These are phyloP conservation scores for Lipophrys pholis DNA, from an alignment of 2,113 vertebrate genomes.

Conservation along the genomic window DNA sequence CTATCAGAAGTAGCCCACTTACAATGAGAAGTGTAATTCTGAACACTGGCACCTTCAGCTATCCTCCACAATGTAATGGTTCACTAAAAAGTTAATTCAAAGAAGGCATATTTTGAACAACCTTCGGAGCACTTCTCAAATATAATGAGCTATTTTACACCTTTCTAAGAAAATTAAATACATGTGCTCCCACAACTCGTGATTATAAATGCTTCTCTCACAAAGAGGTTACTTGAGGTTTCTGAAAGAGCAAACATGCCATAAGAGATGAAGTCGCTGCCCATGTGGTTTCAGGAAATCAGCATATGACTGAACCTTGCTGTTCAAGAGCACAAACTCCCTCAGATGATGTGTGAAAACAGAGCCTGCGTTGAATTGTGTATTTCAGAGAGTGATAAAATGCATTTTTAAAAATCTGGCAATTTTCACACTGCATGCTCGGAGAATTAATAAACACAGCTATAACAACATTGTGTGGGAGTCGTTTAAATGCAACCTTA, in stretches of 20 bases:
- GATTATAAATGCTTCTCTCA: neutral
- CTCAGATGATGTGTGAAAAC: neutral
- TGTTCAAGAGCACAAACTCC: slow-evolving; percentile 7
- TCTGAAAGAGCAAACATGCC: neutral
- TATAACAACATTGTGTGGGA: slow-evolving; percentile 12
- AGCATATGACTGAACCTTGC: neutral
- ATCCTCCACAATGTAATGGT: too few relatives aligned
- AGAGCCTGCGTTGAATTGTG: neutral
- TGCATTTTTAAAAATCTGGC: slow-evolving; percentile 5
- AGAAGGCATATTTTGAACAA: too few relatives aligned
- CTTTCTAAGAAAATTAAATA: neutral
- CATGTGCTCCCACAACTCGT: neutral
- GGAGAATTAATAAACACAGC: slow-evolving; percentile 13
- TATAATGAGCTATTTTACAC: too few relatives aligned
- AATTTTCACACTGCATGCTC: slow-evolving; percentile 4
- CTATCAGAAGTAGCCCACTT: too few relatives aligned
- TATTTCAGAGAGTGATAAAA: neutral
- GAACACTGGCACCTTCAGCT: too few relatives aligned
- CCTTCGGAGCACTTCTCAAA: too few relatives aligned
- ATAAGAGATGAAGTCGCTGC: slow-evolving; percentile 6
- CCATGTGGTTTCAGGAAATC: neutral
- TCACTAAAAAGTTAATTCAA: too few relatives aligned
- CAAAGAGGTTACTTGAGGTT: neutral
- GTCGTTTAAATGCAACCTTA: slow-evolving; percentile 21
- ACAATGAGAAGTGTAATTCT: too few relatives aligned